Conservation (phyloP, 2,113 vertebrate genomes). For the Xenopus borealis region DNA sequence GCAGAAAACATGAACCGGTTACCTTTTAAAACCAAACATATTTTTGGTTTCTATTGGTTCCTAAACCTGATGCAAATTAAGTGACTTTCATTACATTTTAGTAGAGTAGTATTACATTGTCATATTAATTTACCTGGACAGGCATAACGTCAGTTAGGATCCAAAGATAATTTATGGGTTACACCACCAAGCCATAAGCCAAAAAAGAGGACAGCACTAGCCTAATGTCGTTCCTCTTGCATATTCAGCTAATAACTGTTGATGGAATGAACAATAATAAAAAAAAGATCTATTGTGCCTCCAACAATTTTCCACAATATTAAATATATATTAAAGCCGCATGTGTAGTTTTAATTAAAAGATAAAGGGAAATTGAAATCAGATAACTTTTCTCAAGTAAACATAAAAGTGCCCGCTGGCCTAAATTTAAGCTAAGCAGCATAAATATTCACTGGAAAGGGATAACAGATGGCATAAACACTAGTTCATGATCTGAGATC, state of each 20-base stretch:
- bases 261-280: slow-evolving; percentile 42
- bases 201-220: slow-evolving; percentile 14
- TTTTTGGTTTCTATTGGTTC: too few relatives aligned
- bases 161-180: slow-evolving; percentile 3
- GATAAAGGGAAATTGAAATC: slow-evolving; percentile 39
- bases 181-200: slow-evolving; percentile 1
- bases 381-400: slow-evolving; percentile 24
- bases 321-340: slow-evolving; percentile 43
- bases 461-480: slow-evolving; percentile 23
- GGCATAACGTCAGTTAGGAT: too few relatives aligned
- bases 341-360: slow-evolving; percentile 43
- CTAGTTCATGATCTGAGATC: slow-evolving; percentile 17
- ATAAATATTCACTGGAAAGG: slow-evolving; percentile 25
- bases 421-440: slow-evolving; percentile 27
- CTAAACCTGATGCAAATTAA: too few relatives aligned
- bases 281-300: slow-evolving; percentile 24
- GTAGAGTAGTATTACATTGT: too few relatives aligned
- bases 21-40: too few relatives aligned
- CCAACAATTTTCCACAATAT: slow-evolving; percentile 40
- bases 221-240: slow-evolving; percentile 24
- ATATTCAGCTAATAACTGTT: slow-evolving; percentile 37
- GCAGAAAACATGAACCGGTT: too few relatives aligned
- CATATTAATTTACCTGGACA: too few relatives aligned
- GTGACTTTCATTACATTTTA: too few relatives aligned
- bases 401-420: slow-evolving; percentile 22